Conservation (phyloP, 30 jellyfish, hydroid and myxozoan species). For the Aurelia sp. region DNA sequence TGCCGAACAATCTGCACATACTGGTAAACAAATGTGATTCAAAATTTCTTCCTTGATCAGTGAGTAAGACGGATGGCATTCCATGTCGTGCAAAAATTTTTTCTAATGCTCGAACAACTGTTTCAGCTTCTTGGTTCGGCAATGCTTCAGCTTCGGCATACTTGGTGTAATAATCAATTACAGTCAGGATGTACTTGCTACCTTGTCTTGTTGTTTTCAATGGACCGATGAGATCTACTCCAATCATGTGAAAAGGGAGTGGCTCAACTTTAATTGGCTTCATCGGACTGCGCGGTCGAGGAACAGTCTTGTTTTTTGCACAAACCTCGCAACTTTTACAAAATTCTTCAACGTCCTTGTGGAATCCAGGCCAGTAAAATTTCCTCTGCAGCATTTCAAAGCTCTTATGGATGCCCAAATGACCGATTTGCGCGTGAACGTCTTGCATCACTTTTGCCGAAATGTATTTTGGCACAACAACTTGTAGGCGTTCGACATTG, state of each 20-base stretch:
- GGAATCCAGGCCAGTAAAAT: no score
- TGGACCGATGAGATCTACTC: constrained; percentile 32
- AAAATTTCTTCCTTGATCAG: constrained; percentile 45
- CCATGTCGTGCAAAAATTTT: constrained; percentile 36
- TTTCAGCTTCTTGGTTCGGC: no score
- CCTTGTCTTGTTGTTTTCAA: neutral
- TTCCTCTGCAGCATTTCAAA: neutral
- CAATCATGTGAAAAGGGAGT: neutral
- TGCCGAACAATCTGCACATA: constrained; percentile 22
- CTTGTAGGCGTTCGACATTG: neutral
- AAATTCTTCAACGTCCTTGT: no score
- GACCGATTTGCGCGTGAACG: neutral
- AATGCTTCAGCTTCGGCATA: no score
- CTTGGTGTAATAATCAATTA: no score
- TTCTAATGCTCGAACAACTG: no score
- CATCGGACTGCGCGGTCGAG: no score
- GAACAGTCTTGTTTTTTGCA: no score
- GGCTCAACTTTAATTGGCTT: constrained; percentile 12
- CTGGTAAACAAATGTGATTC: constrained; percentile 4
- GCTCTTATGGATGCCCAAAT: no score
- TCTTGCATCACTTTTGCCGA: constrained; percentile 7
- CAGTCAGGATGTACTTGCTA: no score
- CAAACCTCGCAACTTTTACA: constrained; percentile 33
- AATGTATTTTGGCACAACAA: no score
- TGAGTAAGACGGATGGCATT: neutral